Percentiles rank a stretch among this genome's conserved stretches.
Evolutionary conservation across 2,888 invertebrate genomes (phyloP).

Genomic region (Pherbina coryleti): DNA sequence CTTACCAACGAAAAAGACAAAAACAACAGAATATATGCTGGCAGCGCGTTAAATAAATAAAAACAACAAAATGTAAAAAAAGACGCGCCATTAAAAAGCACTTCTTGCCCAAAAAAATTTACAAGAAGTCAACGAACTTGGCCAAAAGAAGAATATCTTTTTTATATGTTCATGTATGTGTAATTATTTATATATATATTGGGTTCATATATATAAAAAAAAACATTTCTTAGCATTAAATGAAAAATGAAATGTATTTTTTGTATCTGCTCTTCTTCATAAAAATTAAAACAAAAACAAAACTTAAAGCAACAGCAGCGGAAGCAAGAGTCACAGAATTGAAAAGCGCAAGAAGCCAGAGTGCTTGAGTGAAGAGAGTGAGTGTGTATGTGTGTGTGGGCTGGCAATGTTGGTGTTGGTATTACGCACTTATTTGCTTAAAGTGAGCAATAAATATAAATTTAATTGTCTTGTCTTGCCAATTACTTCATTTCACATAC

Average conservation of each 20-base stretch:
- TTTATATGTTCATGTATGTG: too few relatives aligned
- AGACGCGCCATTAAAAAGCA: conserved; percentile 38
- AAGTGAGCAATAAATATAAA: neutral
- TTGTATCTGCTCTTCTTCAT: neutral
- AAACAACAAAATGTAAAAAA: neutral
- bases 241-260: neutral
- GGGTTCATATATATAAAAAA: too few relatives aligned
- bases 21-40: conserved; percentile 50
- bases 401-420: neutral
- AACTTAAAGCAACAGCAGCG: neutral
- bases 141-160: conserved; percentile 47
- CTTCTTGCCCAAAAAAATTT: conserved; percentile 44
- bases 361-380: neutral
- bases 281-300: neutral
- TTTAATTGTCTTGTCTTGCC: too few relatives aligned
- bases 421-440: neutral
- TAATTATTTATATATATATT: neutral
- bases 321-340: neutral
- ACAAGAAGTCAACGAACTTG: conserved; percentile 66
- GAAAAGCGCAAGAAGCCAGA: neutral
- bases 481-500: neutral
- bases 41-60: conserved; percentile 12
- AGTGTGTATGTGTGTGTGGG: neutral
- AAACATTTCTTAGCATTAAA: neutral
- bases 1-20: conserved; percentile 58